Conservation (phyloP, 2,113 vertebrate species). For the Otus sunia region DNA sequence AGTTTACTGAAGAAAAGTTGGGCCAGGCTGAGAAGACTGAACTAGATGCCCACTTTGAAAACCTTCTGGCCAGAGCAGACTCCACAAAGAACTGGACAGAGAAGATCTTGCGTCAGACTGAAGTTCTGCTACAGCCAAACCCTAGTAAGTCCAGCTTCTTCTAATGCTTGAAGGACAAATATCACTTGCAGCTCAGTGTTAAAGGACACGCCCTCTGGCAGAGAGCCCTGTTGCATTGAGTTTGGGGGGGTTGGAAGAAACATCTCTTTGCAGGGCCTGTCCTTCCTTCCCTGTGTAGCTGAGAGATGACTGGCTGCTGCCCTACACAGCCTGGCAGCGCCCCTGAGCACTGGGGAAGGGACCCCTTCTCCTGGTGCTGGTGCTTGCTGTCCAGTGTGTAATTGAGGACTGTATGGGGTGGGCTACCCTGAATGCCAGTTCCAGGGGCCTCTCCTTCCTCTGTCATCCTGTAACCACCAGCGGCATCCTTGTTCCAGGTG, state of each 20-base stretch:
- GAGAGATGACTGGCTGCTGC: neutral
- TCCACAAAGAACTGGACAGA: conserved; percentile 94
- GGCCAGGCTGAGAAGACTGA: conserved; percentile 94
- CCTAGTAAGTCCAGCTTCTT: conserved; percentile 79
- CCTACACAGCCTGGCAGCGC: neutral
- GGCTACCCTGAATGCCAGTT: neutral
- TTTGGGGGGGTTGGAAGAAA: neutral
- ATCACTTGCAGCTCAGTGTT: neutral
- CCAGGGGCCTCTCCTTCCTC: neutral
- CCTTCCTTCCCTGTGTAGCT: neutral
- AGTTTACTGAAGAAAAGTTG: conserved; percentile 96
- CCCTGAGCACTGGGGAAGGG: neutral
- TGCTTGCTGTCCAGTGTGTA: neutral
- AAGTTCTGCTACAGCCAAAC: conserved; percentile 92
- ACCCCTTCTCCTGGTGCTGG: neutral
- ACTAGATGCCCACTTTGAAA: conserved; percentile 91
- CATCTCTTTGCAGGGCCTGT: neutral
- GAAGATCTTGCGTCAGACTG: conserved; percentile 90
- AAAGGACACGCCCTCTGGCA: neutral
- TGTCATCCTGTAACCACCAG: neutral
- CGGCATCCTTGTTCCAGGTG: conserved; percentile 65
- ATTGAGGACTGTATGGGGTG: neutral
- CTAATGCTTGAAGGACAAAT: neutral
- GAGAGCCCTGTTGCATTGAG: neutral
- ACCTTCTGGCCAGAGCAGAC: conserved; percentile 88